Evolutionary conservation across 2,113 vertebrate genomes (phyloP), one percentile per base, ranked within the genome.

Genomic region (Dascyllus trimaculatus): DNA sequence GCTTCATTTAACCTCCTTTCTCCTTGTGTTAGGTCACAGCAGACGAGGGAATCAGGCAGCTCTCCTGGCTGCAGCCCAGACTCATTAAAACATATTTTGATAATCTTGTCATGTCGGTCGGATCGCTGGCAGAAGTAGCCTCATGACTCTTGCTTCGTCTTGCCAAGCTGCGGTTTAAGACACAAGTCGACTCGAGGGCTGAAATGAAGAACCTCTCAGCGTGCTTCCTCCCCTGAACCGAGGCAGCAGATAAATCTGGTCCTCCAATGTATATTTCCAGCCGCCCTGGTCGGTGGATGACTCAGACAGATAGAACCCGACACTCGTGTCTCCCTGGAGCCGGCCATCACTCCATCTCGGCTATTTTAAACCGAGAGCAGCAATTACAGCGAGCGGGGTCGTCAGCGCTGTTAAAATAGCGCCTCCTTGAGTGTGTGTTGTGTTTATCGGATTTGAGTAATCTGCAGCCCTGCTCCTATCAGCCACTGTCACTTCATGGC

Each of bases 291-390:
- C 54, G 71, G 17, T 11, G 62, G 24, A 75, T 86, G 89, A 85
- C 71, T 90, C 90, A 68, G 80, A 75, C 62, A 32, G 75, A 78
- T 18, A 75, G 72, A 86, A 88, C 46, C 76, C 32, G 74, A 81
- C 70, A 69, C 90, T 71, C 32, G 11, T 69, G 62, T 46, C 60
- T 18, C 49, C 29, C 29, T 21, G 13, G 87, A 70, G 82, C 57
- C 51, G 6, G 2, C 49, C 66, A 40, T 78, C 75, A 3, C 59
- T 65, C 19, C 29, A 7, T 78, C 69, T 5, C 21, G 17, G 75
- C 80, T 90, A 90, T 90, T 91, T 91, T 86, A 80, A 82, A 78
- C 75, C 11, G 0, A 14, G 84, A 68, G 76, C 35, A 1, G 58
- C 71, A 62, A 71, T 82, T 84, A 82, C 14, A 63, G 43, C 24